Percentiles rank a stretch among this genome's conserved stretches.
phyloP scores from a whole-genome alignment of 2,113 vertebrate genomes.

The Onychorhynchus coronatus region DNA sequence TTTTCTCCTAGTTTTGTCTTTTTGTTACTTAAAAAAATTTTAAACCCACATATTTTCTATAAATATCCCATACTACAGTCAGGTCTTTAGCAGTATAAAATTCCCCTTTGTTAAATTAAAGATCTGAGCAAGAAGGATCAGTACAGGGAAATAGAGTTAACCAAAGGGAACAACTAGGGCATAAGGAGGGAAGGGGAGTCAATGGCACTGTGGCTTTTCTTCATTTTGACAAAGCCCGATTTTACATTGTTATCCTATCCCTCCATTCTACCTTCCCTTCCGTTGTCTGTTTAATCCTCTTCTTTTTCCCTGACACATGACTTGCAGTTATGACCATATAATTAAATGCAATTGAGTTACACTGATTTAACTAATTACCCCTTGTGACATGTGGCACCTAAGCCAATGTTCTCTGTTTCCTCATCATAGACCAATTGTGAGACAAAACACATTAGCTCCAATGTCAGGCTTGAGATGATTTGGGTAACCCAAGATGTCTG shows the following conservation, averaged over 20 bases:
- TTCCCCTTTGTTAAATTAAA: neutral
- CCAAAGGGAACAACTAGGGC: neutral
- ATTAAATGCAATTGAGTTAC: neutral
- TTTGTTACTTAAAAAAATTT: neutral
- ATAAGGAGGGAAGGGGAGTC: neutral
- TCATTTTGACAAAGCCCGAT: neutral
- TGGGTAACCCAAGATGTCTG: neutral
- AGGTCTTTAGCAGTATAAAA: neutral
- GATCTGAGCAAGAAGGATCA: neutral
- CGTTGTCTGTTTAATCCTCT: neutral
- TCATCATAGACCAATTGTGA: neutral
- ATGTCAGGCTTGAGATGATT: neutral
- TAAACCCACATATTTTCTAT: neutral
- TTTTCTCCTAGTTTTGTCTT: neutral
- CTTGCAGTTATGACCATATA: neutral
- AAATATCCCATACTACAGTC: neutral
- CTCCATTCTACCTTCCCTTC: neutral
- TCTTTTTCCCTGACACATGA: neutral
- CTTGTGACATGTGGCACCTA: neutral
- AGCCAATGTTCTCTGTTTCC: neutral
- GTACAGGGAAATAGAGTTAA: neutral
- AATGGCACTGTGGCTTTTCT: neutral
- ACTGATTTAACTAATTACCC: neutral
- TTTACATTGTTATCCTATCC: neutral
- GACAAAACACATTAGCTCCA: neutral